phyloP scores from a whole-genome alignment of 2,113 vertebrate genomes.

The Prietella phreatophila region DNA sequence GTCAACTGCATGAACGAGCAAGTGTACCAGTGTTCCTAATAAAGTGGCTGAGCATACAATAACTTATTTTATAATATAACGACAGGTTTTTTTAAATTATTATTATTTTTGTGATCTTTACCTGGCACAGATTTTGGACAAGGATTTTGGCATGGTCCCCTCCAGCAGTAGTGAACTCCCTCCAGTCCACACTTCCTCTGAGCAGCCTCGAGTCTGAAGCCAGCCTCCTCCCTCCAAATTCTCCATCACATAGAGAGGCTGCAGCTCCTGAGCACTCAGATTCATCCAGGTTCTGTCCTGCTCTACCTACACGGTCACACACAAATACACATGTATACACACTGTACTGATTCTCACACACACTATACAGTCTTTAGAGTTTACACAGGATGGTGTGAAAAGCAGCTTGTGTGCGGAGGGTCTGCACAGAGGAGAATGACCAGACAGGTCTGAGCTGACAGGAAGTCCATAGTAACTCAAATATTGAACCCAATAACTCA shows the following conservation, averaged over 20 bases:
- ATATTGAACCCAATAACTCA: too few species aligned
- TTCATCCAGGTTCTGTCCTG: constrained; percentile 80
- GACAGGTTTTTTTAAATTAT: background rate
- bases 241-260: constrained; percentile 76
- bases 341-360: background rate
- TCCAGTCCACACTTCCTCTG: constrained; percentile 83
- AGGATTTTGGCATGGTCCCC: constrained; percentile 71
- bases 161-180: constrained; percentile 83
- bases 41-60: background rate
- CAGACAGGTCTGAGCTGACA: too few species aligned
- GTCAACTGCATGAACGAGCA: background rate
- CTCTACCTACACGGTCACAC: constrained; percentile 70
- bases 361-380: background rate
- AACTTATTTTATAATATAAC: background rate
- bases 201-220: constrained; percentile 76
- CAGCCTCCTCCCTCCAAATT: constrained; percentile 56
- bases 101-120: constrained; percentile 53
- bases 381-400: background rate
- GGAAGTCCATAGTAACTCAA: too few species aligned
- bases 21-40: background rate
- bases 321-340: background rate
- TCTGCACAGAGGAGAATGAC: too few species aligned
- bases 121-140: constrained; percentile 68
- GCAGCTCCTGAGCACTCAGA: constrained; percentile 81
- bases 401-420: background rate